Conservation (phyloP, 2,888 invertebrate genomes). For the Escarpia spicata region DNA sequence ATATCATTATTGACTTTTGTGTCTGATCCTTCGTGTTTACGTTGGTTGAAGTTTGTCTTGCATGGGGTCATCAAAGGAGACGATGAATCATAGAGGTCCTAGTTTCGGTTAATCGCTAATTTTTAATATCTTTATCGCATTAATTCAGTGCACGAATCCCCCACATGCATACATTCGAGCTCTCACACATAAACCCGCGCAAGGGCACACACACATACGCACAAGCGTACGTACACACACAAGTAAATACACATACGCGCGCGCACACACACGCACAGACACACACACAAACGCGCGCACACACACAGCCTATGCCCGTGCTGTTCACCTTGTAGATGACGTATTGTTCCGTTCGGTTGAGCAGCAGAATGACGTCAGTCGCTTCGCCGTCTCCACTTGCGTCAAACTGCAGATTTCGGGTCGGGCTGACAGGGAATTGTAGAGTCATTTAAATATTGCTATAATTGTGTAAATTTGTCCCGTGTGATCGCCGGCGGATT, state of each 20-base stretch:
- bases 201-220: background rate
- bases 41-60: too few relatives aligned
- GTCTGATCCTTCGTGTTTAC: too few relatives aligned
- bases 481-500: too few relatives aligned
- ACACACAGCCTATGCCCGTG: background rate
- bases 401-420: background rate
- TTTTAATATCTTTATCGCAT: too few relatives aligned
- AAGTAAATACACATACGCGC: constrained; percentile 19
- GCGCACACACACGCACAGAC: constrained; percentile 20
- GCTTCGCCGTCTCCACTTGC: background rate
- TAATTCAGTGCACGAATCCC: too few relatives aligned
- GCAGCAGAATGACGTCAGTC: background rate
- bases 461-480: too few relatives aligned
- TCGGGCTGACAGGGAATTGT: background rate
- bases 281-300: background rate
- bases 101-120: too few relatives aligned
- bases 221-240: constrained; percentile 29
- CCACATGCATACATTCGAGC: background rate
- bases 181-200: too few relatives aligned
- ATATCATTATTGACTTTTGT: too few relatives aligned
- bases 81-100: too few relatives aligned
- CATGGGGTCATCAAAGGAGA: too few relatives aligned
- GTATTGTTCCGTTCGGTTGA: background rate
- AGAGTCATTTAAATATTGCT: background rate
- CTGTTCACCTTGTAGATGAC: background rate